These are phyloP conservation scores for Eretmodus cyanostictus DNA, from an alignment of 2,113 vertebrate genomes.

Conservation along the genomic window DNA sequence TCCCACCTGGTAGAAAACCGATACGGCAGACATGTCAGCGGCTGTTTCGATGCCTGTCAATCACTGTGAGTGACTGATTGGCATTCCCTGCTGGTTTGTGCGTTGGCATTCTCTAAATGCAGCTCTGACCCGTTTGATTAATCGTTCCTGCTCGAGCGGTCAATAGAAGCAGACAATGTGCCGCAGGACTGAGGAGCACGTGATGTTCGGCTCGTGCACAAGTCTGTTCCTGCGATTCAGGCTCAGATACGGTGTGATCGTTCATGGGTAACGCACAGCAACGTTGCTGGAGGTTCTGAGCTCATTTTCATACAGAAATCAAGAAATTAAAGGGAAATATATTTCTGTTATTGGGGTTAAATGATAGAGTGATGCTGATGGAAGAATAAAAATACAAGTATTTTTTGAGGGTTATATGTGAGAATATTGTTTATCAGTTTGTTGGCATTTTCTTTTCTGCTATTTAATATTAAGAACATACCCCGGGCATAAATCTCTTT, in stretches of 20 bases:
- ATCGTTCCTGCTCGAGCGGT: not conserved
- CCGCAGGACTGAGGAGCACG: not conserved
- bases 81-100: not conserved
- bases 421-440: not conserved
- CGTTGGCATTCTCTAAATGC: conserved; percentile 6
- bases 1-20: not conserved
- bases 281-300: not conserved
- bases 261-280: not conserved
- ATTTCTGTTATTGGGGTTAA: not conserved
- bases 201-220: not conserved
- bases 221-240: not conserved
- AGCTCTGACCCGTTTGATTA: not conserved
- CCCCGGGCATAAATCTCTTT: not conserved
- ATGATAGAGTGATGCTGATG: not conserved
- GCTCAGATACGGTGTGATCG: not conserved
- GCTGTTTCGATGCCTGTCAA: conserved; percentile 9
- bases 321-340: not conserved
- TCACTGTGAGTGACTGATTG: conserved; percentile 30
- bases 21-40: not conserved
- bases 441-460: not conserved
- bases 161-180: not conserved
- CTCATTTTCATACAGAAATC: not conserved
- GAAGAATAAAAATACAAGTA: not conserved
- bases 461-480: not conserved
- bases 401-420: not conserved